A percentile compares a stretch with the other conserved stretches of the same genome.
Evolutionary conservation across 2,888 invertebrate genomes (phyloP).

Genomic region (Ormyrus thymus): DNA sequence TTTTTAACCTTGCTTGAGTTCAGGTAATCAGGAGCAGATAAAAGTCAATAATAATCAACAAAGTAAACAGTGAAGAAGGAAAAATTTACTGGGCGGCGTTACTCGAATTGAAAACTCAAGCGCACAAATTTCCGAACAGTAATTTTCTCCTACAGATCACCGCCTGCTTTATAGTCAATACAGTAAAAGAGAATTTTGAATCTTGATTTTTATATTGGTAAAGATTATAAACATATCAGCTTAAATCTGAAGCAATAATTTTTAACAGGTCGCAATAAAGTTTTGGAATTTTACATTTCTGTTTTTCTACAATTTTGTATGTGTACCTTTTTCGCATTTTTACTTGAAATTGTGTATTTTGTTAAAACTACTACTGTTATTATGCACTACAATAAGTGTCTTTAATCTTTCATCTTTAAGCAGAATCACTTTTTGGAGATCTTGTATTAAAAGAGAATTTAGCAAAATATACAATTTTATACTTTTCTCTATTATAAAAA

Average conservation of each 20-base stretch:
- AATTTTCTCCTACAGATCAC: slow-evolving; percentile 44
- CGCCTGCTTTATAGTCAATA: not conserved
- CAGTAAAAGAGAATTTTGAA: slow-evolving; percentile 11
- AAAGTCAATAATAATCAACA: no score
- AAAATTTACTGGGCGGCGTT: slow-evolving; percentile 25
- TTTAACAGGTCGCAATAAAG: not conserved
- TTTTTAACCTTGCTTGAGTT: no score
- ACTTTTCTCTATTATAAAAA: slow-evolving; percentile 3
- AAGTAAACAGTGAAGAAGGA: not conserved
- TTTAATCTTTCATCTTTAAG: no score
- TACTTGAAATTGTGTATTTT: no score
- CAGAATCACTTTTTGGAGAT: no score
- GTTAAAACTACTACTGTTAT: no score
- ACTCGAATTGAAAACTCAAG: slow-evolving; percentile 14
- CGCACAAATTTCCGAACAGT: slow-evolving; percentile 47
- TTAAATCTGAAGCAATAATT: slow-evolving; percentile 43
- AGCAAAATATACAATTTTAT: slow-evolving; percentile 24
- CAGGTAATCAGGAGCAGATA: no score
- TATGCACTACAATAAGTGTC: no score
- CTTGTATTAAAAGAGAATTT: not conserved
- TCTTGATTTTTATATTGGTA: slow-evolving; percentile 43
- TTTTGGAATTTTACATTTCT: no score
- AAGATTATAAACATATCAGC: slow-evolving; percentile 54
- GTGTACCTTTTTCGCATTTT: no score
- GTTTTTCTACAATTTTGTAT: no score